A percentile compares a stretch with the other conserved stretches of the same genome.
These are phyloP conservation scores for Hemiscyllium ocellatum DNA, from an alignment of 2,113 vertebrate genomes.

Conservation along the genomic window DNA sequence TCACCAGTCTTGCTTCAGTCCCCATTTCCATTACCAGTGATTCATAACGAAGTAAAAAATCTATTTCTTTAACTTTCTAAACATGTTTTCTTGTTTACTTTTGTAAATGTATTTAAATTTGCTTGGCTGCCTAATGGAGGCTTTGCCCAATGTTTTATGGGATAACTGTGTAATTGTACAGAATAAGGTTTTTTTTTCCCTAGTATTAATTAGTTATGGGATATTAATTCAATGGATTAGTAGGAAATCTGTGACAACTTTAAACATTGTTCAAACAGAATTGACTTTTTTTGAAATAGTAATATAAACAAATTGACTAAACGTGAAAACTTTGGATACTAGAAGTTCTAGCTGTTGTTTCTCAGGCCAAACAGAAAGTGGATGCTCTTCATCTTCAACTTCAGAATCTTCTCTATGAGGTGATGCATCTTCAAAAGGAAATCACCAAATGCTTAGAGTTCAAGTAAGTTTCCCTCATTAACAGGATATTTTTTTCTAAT, in stretches of 20 bases:
- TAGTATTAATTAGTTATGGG: not conserved
- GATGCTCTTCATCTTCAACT: slow-evolving; percentile 92
- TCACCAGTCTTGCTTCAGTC: not conserved
- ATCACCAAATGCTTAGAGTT: slow-evolving; percentile 97
- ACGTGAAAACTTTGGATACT: not conserved
- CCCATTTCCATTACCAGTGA: not conserved
- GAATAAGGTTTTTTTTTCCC: not conserved
- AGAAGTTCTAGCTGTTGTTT: not conserved
- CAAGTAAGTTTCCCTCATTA: slow-evolving; percentile 68
- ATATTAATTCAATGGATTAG: too few species aligned
- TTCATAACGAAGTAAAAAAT: not conserved
- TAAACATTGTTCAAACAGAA: not conserved
- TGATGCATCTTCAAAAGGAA: slow-evolving; percentile 97
- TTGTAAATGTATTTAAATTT: not conserved
- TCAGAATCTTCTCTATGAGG: slow-evolving; percentile 94
- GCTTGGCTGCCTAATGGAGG: not conserved
- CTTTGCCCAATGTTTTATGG: not conserved
- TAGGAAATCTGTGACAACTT: not conserved
- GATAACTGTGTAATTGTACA: not conserved
- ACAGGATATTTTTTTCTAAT: not conserved
- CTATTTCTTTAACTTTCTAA: not conserved
- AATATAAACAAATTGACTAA: not conserved
- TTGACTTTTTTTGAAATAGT: not conserved
- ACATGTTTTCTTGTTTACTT: not conserved
- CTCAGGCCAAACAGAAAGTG: slow-evolving; percentile 86